A percentile compares a stretch with the other conserved stretches of the same genome.
Conservation (phyloP, 2,888 invertebrate species). For the Steinernema hermaphroditum region DNA sequence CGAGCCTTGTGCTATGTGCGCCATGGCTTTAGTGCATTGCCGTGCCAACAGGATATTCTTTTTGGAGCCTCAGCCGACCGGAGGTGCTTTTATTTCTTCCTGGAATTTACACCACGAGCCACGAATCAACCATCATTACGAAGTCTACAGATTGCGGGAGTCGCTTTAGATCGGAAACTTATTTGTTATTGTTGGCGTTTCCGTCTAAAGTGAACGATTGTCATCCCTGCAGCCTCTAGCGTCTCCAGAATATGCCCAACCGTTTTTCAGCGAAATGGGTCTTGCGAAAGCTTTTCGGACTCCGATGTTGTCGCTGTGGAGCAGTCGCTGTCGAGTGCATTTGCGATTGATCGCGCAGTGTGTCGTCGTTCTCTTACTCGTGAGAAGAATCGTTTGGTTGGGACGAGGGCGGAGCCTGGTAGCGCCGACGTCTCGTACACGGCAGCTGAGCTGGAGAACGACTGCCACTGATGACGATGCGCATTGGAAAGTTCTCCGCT, state of each 20-base stretch:
- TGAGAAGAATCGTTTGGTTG: slow-evolving; percentile 26
- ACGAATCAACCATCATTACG: slow-evolving; percentile 44
- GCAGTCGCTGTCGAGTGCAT: slow-evolving; percentile 21
- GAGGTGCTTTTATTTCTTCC: slow-evolving; percentile 33
- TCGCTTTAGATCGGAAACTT: slow-evolving; percentile 17
- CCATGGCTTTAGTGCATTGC: slow-evolving; percentile 46
- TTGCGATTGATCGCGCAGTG: slow-evolving; percentile 29
- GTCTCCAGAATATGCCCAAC: neutral
- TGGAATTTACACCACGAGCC: slow-evolving; percentile 43
- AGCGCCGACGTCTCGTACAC: slow-evolving; percentile 13
- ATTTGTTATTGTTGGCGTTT: slow-evolving; percentile 7
- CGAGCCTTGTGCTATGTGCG: slow-evolving; percentile 49
- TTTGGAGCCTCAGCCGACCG: slow-evolving; percentile 5
- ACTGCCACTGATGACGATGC: slow-evolving; percentile 14
- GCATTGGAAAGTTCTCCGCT: slow-evolving; percentile 9
- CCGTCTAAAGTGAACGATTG: neutral
- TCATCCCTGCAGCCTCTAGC: neutral
- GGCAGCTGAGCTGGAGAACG: slow-evolving; percentile 19
- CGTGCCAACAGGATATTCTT: slow-evolving; percentile 43
- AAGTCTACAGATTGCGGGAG: slow-evolving; percentile 38
- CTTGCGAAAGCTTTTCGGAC: slow-evolving; percentile 22
- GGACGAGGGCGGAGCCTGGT: slow-evolving; percentile 18
- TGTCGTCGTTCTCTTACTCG: slow-evolving; percentile 17
- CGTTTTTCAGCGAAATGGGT: neutral
- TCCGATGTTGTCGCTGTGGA: slow-evolving; percentile 23